Percentiles rank a stretch among this genome's conserved stretches.
Evolutionary conservation across 1,140 invertebrate species (phyloP).

Genomic region (Camponotus pennsylvanicus): DNA sequence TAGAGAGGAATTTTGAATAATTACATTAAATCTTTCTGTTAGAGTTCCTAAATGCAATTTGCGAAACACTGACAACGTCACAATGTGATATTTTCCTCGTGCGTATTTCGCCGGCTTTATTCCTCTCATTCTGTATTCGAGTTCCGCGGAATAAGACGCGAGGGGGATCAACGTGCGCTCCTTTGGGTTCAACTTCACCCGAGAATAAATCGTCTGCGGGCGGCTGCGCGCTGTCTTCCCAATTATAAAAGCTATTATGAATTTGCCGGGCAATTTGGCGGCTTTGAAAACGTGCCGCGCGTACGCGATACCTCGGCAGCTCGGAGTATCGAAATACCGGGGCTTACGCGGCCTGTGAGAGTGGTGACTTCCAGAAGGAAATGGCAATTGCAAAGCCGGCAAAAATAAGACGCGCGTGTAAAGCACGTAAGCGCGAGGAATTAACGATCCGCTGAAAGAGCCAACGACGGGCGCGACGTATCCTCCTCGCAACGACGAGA

Average conservation of each 20-base stretch:
- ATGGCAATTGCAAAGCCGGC: slow-evolving; percentile 75
- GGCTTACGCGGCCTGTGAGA: slow-evolving; percentile 73
- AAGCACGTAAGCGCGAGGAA: slow-evolving; percentile 60
- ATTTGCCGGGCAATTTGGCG: slow-evolving; percentile 71
- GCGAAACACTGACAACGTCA: slow-evolving; percentile 12
- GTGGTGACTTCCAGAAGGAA: slow-evolving; percentile 72
- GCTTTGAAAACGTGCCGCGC: slow-evolving; percentile 60
- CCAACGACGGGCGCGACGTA: slow-evolving; percentile 63
- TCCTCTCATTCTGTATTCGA: slow-evolving; percentile 32
- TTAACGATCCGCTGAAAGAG: slow-evolving; percentile 81
- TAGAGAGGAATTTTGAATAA: neutral
- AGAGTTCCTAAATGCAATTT: slow-evolving; percentile 18
- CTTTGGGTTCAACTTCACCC: slow-evolving; percentile 26
- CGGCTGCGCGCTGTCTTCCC: slow-evolving; percentile 47
- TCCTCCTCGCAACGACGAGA: slow-evolving; percentile 64
- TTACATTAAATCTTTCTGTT: neutral
- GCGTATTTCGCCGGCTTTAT: neutral
- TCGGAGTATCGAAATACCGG: slow-evolving; percentile 67
- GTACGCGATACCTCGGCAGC: slow-evolving; percentile 51
- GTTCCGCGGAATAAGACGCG: slow-evolving; percentile 40
- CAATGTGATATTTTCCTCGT: slow-evolving; percentile 45
- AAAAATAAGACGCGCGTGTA: slow-evolving; percentile 74
- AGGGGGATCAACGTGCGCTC: slow-evolving; percentile 6
- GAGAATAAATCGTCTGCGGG: slow-evolving; percentile 62
- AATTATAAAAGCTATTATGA: slow-evolving; percentile 74